These are phyloP conservation scores for Polydrusus cervinus DNA, from an alignment of 2,888 invertebrate species.

Conservation along the genomic window DNA sequence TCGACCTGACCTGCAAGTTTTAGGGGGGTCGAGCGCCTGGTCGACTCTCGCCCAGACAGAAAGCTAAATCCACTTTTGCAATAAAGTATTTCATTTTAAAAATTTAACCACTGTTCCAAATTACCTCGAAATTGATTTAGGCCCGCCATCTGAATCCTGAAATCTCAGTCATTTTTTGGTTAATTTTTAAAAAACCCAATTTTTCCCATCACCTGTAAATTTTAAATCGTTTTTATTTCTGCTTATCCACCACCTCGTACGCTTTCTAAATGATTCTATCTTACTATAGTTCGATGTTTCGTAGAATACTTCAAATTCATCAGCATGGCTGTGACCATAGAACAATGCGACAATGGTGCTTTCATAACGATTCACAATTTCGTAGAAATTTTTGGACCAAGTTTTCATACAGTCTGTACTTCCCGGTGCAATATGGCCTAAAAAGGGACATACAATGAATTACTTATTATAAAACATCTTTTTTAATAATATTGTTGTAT, in stretches of 20 bases:
- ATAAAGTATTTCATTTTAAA: too few species aligned
- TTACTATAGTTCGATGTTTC: conserved; percentile 84
- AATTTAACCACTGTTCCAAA: too few species aligned
- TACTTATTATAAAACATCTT: neutral
- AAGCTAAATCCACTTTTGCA: too few species aligned
- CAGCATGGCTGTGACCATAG: conserved; percentile 94
- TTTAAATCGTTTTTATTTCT: conserved; percentile 57
- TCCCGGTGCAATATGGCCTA: conserved; percentile 95
- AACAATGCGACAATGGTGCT: conserved; percentile 92
- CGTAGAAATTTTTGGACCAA: conserved; percentile 95
- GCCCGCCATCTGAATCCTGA: too few species aligned
- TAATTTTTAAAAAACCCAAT: conserved; percentile 14
- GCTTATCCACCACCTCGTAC: conserved; percentile 55
- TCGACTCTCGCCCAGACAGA: too few species aligned
- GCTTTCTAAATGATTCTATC: conserved; percentile 53
- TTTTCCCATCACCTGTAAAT: conserved; percentile 56
- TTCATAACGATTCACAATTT: conserved; percentile 90
- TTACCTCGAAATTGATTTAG: too few species aligned
- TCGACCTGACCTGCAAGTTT: too few species aligned
- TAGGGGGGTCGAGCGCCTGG: too few species aligned
- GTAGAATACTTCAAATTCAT: conserved; percentile 95
- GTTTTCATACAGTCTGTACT: conserved; percentile 93
- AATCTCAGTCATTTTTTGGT: too few species aligned
- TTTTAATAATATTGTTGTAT: too few species aligned
- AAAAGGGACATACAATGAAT: conserved; percentile 17